A percentile compares a stretch with the other conserved stretches of the same genome.
phyloP scores from a whole-genome alignment of 2,888 invertebrate species.

The Pediacus dermestoides region DNA sequence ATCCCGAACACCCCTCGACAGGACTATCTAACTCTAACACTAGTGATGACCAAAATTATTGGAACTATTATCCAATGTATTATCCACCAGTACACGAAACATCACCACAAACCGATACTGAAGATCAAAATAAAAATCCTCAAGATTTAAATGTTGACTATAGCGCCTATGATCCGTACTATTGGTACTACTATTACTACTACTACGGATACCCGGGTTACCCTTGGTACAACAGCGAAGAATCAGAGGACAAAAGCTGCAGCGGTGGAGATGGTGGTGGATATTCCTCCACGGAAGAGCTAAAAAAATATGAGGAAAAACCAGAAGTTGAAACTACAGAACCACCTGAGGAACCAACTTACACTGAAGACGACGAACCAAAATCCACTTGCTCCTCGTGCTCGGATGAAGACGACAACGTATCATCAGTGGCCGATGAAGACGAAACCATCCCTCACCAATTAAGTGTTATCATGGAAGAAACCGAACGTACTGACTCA shows the following conservation, averaged over 20 bases:
- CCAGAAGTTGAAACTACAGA: slow-evolving; percentile 36
- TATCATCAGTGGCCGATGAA: slow-evolving; percentile 23
- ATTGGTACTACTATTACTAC: slow-evolving; percentile 36
- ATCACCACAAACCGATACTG: slow-evolving; percentile 20
- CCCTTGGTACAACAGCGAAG: no score
- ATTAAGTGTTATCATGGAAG: slow-evolving; percentile 60
- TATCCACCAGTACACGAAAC: slow-evolving; percentile 12
- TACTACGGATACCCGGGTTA: slow-evolving; percentile 43
- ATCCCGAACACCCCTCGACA: slow-evolving; percentile 25
- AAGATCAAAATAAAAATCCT: slow-evolving; percentile 2
- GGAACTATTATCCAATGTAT: slow-evolving; percentile 4
- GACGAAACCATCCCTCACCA: slow-evolving; percentile 50
- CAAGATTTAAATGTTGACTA: neutral
- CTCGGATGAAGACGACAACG: slow-evolving; percentile 35
- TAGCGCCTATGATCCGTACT: neutral
- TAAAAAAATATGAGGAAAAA: no score
- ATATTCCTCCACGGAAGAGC: slow-evolving; percentile 51
- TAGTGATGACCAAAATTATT: slow-evolving; percentile 6
- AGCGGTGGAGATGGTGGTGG: no score
- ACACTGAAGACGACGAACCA: slow-evolving; percentile 35
- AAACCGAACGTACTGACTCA: slow-evolving; percentile 52
- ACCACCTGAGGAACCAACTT: slow-evolving; percentile 39
- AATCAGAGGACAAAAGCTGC: no score
- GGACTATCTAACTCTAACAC: slow-evolving; percentile 16
- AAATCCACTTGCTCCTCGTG: no score